Base-by-base conservation (phyloP, 2,797 vertebrate species). In the Pipistrellus pipistrellus region DNA sequence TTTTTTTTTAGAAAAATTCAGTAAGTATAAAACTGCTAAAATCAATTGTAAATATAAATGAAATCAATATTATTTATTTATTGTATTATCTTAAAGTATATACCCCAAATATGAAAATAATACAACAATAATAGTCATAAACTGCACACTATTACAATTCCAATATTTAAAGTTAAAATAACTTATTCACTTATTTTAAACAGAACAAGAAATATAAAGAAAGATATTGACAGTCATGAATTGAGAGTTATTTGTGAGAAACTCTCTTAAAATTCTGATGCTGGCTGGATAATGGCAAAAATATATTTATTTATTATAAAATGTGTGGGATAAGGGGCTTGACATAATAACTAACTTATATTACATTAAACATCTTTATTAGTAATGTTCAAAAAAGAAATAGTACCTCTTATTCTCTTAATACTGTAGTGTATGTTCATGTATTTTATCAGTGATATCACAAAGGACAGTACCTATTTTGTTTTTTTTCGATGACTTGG, bases 181-280 rank as follows among this genome's bases (percentile, higher is more conserved):
- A 55, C 35, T 68, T 59, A 59, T 59, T 30, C 14, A 32, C 1
- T 59, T 48, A 41, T 59, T 73, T 82, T 27, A 62, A 86, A 41
- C 44, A 48, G 77, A 91, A 30, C 8, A 55, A 38, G 9, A 76
- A 8, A 48, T 68, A 38, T 35, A 46, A 82, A 87, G 14, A 80
- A 32, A 30, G 17, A 72, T 69, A 73, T 12, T 13, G 48, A 13
- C 8, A 57, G 9, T 20, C 48, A 81, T 81, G 75, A 64, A 55
- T 48, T 72, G 66, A 80, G 76, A 81, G 20, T 77, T 21, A 48
- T 35, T 81, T 82, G 23, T 82, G 48, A 87, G 35, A 92, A 80
- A 86, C 8, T 71, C n/a, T 68, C 20, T 84, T 78, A 80, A 80
- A 86, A 27, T 72, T 72, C 21, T 53, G 44, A 53, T 72, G 66